These are phyloP conservation scores for Orthonyx spaldingii DNA, from an alignment of 2,113 vertebrate genomes.

Conservation along the genomic window DNA sequence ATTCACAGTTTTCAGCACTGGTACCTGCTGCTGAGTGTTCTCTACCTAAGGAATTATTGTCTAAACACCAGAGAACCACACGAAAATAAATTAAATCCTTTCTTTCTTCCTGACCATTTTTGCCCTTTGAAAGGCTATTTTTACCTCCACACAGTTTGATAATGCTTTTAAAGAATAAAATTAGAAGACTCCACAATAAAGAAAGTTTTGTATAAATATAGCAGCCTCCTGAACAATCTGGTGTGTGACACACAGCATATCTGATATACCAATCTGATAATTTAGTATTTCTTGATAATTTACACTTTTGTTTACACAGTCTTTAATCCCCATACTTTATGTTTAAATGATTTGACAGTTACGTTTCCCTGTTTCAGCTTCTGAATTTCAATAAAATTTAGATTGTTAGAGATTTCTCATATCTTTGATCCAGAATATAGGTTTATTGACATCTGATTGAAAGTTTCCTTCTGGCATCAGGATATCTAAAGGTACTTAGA, in stretches of 20 bases:
- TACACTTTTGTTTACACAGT: neutral
- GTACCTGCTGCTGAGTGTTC: neutral
- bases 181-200: neutral
- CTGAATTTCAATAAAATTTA: neutral
- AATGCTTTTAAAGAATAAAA: neutral
- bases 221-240: conserved; percentile 3
- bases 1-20: neutral
- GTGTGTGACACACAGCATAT: neutral
- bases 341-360: neutral
- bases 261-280: neutral
- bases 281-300: neutral
- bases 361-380: neutral
- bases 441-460: neutral
- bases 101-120: neutral
- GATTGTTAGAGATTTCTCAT: neutral
- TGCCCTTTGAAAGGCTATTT: neutral
- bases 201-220: neutral
- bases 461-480: neutral
- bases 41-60: neutral
- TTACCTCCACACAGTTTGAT: neutral
- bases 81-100: neutral
- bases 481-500: neutral
- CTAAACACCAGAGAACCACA: neutral
- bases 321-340: neutral
- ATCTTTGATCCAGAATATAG: neutral